Base-by-base conservation (phyloP, 1,140 invertebrate genomes). In the Diabrotica virgifera region DNA sequence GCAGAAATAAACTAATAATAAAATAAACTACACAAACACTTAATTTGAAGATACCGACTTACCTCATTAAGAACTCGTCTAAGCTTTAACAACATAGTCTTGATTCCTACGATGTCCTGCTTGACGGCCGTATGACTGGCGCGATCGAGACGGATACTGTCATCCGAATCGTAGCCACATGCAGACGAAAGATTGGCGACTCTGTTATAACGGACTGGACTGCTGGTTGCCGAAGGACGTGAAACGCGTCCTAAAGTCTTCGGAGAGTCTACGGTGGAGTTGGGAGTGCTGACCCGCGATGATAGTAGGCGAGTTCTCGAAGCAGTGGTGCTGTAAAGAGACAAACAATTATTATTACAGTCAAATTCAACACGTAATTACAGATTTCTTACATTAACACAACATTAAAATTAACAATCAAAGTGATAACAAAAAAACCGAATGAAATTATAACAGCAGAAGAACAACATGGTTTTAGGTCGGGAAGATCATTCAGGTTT, bases 51-150 rank as follows among this genome's bases (percentile, higher is more conserved):
- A 58, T 52, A 50, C 65, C 37, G 13, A 63, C 70, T 63, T 80
- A 89, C 89, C 85, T 91, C 89, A 82, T 91, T 89, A 79, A 93
- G 82, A 69, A 91, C 85, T 72, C 88, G 83, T 79, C 90, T 90
- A 9, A 93, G 83, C 78, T 89, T 87, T 66, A 91, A 79, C 61
- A 92, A 83, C 84, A 91, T 85, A 24, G 90, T 91, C 81, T 92
- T 92, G 65, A 92, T 87, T 68, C 85, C 86, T 72, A 89, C 88
- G 65, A 92, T 86, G 75, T 92, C 90, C 78, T 91, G 89, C 71
- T 86, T 85, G 78, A 91, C 85, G 56, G 85, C 83, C 60, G 88
- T 85, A 63, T 89, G 89, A 36, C 86, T 86, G 10, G 83, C 84
- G 60, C 83, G 78, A 69, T 89, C 87, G 46, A 89, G 69, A 59